A percentile compares a stretch with the other conserved stretches of the same genome.
Conservation (phyloP, 2,888 invertebrate genomes). For the Aspidiotus destructor region DNA sequence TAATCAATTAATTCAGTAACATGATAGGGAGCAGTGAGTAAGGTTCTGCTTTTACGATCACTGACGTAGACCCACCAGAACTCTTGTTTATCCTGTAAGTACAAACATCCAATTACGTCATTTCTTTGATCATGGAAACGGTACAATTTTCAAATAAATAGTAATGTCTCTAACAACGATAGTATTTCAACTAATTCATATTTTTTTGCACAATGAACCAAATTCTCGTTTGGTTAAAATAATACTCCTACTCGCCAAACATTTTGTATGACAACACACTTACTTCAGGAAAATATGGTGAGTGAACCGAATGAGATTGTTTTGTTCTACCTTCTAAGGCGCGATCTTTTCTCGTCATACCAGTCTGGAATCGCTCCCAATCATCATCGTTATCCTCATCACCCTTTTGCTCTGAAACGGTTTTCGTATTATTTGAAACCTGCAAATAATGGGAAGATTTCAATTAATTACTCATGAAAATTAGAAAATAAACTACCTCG, state of each 20-base stretch:
- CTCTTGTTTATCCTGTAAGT: conserved; percentile 73
- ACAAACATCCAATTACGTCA: conserved; percentile 1
- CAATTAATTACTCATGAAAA: neutral
- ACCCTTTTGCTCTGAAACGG: conserved; percentile 15
- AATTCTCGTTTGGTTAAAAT: too few relatives aligned
- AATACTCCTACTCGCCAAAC: neutral
- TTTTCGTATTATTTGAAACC: conserved; percentile 13
- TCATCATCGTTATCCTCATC: conserved; percentile 71
- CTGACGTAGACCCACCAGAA: conserved; percentile 99
- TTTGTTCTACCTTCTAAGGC: conserved; percentile 85
- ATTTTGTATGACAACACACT: conserved; percentile 35
- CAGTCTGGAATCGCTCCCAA: conserved; percentile 88
- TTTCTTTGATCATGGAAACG: neutral
- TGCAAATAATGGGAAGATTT: neutral
- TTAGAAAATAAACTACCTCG: neutral
- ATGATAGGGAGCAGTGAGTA: conserved; percentile 87
- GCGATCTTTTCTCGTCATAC: conserved; percentile 75
- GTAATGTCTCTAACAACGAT: too few relatives aligned
- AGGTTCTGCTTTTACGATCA: conserved; percentile 82
- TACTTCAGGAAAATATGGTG: conserved; percentile 86
- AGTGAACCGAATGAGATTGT: conserved; percentile 91
- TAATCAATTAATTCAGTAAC: conserved; percentile 81
- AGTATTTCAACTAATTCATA: too few relatives aligned
- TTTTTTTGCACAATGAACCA: too few relatives aligned
- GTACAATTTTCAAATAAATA: neutral